Evolutionary conservation across 1,140 invertebrate genomes (phyloP), one percentile per base, ranked within the genome.

Genomic region (Sminthurides bifidus): DNA sequence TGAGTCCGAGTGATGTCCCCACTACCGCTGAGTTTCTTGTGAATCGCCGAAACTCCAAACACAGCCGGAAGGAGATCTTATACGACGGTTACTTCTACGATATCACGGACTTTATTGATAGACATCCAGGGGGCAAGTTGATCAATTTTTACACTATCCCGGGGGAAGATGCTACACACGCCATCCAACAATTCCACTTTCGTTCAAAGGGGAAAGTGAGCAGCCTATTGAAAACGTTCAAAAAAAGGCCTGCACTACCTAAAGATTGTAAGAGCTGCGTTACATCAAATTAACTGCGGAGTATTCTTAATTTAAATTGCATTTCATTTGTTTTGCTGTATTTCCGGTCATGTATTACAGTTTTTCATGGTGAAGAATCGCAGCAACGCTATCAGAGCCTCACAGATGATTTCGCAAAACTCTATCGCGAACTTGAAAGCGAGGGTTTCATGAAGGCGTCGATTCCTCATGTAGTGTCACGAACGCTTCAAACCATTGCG

Each of bases 21-120:
- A n/a, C n/a, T n/a, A n/a, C n/a, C n/a, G n/a, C n/a, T n/a, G n/a
- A n/a, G n/a, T n/a, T n/a, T n/a, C n/a, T n/a, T n/a, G n/a, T n/a
- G n/a, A n/a, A n/a, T n/a, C n/a, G n/a, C n/a, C n/a, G n/a, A n/a
- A n/a, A n/a, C n/a, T n/a, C n/a, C n/a, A n/a, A n/a, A n/a, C n/a
- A n/a, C n/a, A n/a, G n/a, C n/a, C 12, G 41, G 41, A 43, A 43
- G 19, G 54, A 56, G 41, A 56, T 56, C 19, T 27, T 48, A n/a
- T 56, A 49, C 27, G 44, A 56, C 26, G 54, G 54, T 2, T 46
- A 37, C 30, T 49, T 35, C n/a, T 56, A 56, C 35, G 44, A 56
- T 23, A 30, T 56, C 19, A 49, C 54, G 12, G 45, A 56, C 19
- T 56, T 54, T 48, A 23, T 54, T 4, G 12, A 24, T n/a, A 31